These are phyloP conservation scores for Drosophila putrida DNA, from an alignment of 2,888 invertebrate genomes.

Conservation along the genomic window DNA sequence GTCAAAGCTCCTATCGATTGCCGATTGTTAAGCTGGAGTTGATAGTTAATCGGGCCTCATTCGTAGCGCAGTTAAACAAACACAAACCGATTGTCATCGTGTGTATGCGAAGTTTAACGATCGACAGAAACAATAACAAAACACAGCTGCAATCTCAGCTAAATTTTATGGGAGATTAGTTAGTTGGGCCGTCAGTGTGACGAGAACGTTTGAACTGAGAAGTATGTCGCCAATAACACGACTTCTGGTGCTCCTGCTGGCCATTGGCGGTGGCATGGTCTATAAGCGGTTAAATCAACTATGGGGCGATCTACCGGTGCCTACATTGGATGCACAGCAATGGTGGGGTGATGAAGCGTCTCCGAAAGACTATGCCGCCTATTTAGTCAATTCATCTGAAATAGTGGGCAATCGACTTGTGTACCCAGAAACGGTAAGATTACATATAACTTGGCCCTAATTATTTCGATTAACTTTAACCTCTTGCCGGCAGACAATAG, in stretches of 20 bases:
- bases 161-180: slow-evolving; percentile 32
- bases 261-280: slow-evolving; percentile 68
- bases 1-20: neutral
- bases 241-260: slow-evolving; percentile 70
- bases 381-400: slow-evolving; percentile 72
- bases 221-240: slow-evolving; percentile 65
- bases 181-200: slow-evolving; percentile 26
- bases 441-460: neutral
- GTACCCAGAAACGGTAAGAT: slow-evolving; percentile 67
- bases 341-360: slow-evolving; percentile 83
- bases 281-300: slow-evolving; percentile 66
- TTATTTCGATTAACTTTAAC: slow-evolving; percentile 2
- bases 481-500: slow-evolving; percentile 85
- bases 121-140: slow-evolving; percentile 14
- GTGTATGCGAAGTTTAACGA: slow-evolving; percentile 38
- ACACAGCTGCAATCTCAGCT: slow-evolving; percentile 27
- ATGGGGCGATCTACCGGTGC: slow-evolving; percentile 63
- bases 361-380: slow-evolving; percentile 73
- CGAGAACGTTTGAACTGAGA: slow-evolving; percentile 30
- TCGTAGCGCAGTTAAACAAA: neutral
- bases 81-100: slow-evolving; percentile 51
- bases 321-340: slow-evolving; percentile 69
- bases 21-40: slow-evolving; percentile 10
- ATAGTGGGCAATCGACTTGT: slow-evolving; percentile 67
- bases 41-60: neutral